These are phyloP conservation scores for Chlorospingus semifuscus DNA, from an alignment of 2,797 vertebrate genomes.

Conservation along the genomic window DNA sequence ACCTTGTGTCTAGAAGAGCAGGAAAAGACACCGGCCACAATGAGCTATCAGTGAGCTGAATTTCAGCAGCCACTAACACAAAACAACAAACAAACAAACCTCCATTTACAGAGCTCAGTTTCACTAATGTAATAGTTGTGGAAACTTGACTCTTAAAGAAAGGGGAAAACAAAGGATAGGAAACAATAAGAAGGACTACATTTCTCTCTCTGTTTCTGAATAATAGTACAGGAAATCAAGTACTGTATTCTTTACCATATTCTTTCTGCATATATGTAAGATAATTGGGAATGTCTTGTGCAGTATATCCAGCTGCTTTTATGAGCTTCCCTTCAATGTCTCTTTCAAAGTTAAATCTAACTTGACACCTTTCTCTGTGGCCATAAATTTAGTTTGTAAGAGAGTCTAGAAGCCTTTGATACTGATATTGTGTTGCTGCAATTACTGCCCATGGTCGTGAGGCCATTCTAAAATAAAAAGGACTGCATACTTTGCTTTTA, in stretches of 20 bases:
- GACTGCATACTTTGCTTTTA: constrained; percentile 27
- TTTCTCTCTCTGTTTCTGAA: background rate
- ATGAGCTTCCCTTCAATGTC: background rate
- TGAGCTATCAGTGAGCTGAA: background rate
- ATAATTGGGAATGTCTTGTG: background rate
- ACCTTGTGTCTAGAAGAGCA: background rate
- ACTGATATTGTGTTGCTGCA: constrained; percentile 5
- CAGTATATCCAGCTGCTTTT: background rate
- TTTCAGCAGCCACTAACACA: background rate
- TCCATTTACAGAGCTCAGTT: background rate
- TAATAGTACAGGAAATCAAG: background rate
- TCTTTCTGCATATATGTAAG: background rate
- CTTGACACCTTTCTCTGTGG: constrained; percentile 5
- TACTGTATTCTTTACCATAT: background rate
- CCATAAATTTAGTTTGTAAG: constrained; percentile 29
- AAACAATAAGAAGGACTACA: background rate
- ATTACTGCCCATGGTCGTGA: background rate
- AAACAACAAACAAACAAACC: background rate
- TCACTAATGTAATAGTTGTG: background rate
- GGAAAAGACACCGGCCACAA: background rate
- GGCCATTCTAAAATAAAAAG: constrained; percentile 32
- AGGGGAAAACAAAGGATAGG: background rate
- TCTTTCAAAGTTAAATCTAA: constrained; percentile 29
- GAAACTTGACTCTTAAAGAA: background rate
- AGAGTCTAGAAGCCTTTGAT: constrained; percentile 25